These are phyloP conservation scores for Siderastrea siderea DNA, from an alignment of 92 coral and sea anemone species.

Conservation along the genomic window DNA sequence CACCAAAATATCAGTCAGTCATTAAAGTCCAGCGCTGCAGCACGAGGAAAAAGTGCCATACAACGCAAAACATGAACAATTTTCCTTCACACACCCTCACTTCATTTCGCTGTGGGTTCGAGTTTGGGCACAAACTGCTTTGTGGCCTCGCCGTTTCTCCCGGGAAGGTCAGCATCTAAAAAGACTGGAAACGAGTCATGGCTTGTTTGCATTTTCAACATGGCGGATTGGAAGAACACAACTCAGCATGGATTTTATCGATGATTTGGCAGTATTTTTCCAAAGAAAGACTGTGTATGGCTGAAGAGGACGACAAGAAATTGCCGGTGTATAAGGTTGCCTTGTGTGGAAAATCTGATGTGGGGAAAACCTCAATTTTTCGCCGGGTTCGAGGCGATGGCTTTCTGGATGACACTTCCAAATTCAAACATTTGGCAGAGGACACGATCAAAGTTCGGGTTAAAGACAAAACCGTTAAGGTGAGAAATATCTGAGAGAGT, in stretches of 20 bases:
- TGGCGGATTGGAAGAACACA: neutral
- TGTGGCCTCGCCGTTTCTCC: conserved; percentile 8
- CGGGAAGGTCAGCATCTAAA: neutral
- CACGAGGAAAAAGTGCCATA: neutral
- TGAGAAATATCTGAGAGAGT: neutral
- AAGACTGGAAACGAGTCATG: neutral
- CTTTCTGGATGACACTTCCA: conserved; percentile 27
- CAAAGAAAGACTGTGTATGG: neutral
- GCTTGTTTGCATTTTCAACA: neutral
- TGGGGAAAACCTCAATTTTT: conserved; percentile 82
- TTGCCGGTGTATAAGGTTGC: conserved; percentile 64
- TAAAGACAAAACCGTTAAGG: conserved; percentile 6
- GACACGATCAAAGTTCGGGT: conserved; percentile 24
- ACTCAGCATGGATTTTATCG: neutral
- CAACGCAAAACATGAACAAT: neutral
- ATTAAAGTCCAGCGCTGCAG: neutral
- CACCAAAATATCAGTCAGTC: neutral
- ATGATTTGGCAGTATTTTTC: neutral
- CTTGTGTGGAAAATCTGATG: conserved; percentile 62
- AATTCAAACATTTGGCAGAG: conserved; percentile 24
- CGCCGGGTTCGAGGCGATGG: conserved; percentile 63
- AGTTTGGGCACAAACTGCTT: neutral
- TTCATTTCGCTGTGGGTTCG: neutral
- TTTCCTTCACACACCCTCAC: too few relatives aligned
- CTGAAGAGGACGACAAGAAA: neutral